phyloP scores from a whole-genome alignment of 2,797 vertebrate genomes.

The Cichlasoma orientale region DNA sequence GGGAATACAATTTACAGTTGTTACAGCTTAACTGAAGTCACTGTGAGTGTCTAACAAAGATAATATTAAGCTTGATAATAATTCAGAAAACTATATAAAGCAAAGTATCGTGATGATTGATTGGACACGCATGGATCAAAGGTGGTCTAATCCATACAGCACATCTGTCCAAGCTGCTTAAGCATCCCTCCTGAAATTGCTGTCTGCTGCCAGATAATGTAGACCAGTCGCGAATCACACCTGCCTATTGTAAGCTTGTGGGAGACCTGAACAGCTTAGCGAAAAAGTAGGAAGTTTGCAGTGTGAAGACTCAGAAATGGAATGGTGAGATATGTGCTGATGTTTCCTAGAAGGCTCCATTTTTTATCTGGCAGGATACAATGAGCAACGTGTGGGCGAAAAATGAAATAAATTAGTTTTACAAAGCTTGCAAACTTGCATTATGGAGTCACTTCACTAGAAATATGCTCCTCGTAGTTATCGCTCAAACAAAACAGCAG shows the following conservation, averaged over 20 bases:
- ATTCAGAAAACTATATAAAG: slow-evolving; percentile 43
- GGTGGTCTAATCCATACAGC: slow-evolving; percentile 59
- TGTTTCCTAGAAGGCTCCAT: slow-evolving; percentile 45
- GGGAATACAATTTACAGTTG: slow-evolving; percentile 75
- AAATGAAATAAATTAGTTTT: slow-evolving; percentile 21
- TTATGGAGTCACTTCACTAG: not conserved
- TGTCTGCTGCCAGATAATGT: slow-evolving; percentile 54
- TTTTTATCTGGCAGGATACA: slow-evolving; percentile 50
- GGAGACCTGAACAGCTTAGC: slow-evolving; percentile 55
- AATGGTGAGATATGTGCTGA: slow-evolving; percentile 28
- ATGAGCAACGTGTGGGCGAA: slow-evolving; percentile 37
- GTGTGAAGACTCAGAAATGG: slow-evolving; percentile 34
- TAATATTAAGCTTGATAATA: slow-evolving; percentile 54
- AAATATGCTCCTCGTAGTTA: slow-evolving; percentile 19
- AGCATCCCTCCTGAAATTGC: slow-evolving; percentile 39
- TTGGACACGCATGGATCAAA: slow-evolving; percentile 52
- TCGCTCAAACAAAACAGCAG: slow-evolving; percentile 4
- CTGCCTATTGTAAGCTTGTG: slow-evolving; percentile 51
- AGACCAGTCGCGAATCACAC: slow-evolving; percentile 55
- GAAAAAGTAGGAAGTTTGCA: slow-evolving; percentile 33
- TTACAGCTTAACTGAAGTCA: slow-evolving; percentile 61
- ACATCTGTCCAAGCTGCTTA: slow-evolving; percentile 65
- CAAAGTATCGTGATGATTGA: slow-evolving; percentile 48
- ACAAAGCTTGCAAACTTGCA: slow-evolving; percentile 12
- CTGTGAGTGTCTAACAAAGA: slow-evolving; percentile 49